Percentiles rank a stretch among this genome's conserved stretches.
phyloP scores from a whole-genome alignment of 2,113 vertebrate genomes.

The Otolemur garnettii region DNA sequence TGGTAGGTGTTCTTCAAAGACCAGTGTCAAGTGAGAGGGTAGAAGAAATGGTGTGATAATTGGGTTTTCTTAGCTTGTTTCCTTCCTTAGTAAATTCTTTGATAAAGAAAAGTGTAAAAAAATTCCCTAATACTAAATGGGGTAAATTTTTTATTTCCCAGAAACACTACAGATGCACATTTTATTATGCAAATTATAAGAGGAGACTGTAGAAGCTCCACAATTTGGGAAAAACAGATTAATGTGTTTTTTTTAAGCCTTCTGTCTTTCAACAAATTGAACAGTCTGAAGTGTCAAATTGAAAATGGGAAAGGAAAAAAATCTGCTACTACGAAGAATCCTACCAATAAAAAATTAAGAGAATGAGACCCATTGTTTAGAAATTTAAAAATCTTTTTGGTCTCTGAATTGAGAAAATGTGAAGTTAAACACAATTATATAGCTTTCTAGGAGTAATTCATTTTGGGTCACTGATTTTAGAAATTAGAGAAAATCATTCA shows the following conservation, averaged over 20 bases:
- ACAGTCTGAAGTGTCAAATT: conserved; percentile 60
- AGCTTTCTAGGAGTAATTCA: conserved; percentile 30
- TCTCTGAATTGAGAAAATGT: conserved; percentile 59
- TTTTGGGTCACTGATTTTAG: conserved; percentile 56
- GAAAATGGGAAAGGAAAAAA: conserved; percentile 65
- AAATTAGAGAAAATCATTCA: conserved; percentile 33
- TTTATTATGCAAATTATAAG: conserved; percentile 71
- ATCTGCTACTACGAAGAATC: conserved; percentile 46
- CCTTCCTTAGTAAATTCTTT: conserved; percentile 31
- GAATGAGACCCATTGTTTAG: conserved; percentile 12
- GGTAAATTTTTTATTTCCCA: conserved; percentile 35
- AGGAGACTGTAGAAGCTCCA: conserved; percentile 55
- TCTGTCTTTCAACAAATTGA: conserved; percentile 68
- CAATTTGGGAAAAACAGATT: conserved; percentile 67
- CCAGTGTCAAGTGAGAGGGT: neutral
- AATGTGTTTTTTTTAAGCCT: conserved; percentile 69
- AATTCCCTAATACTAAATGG: conserved; percentile 60
- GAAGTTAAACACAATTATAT: conserved; percentile 40
- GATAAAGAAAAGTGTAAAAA: conserved; percentile 38
- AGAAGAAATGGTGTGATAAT: neutral
- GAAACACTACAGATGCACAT: conserved; percentile 42
- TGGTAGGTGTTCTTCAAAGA: conserved; percentile 28
- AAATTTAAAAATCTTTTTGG: conserved; percentile 59
- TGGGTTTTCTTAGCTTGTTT: conserved; percentile 9
- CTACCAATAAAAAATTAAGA: conserved; percentile 50